A percentile compares a stretch with the other conserved stretches of the same genome.
Evolutionary conservation across 2,113 vertebrate species (phyloP).

Genomic region (Xenopus borealis): DNA sequence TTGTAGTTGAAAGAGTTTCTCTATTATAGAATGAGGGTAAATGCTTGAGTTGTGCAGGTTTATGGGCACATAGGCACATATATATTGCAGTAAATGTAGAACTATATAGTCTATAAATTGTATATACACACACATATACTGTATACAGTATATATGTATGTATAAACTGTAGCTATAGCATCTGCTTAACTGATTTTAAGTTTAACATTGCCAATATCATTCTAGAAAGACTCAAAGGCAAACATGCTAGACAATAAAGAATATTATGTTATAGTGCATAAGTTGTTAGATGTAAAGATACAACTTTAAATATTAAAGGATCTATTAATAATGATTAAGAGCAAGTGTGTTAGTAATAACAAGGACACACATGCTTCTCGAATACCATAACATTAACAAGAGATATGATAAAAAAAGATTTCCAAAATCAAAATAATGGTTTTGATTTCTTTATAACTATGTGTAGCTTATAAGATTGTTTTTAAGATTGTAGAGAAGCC

Average conservation of each 20-base stretch:
- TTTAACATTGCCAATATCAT: conserved; percentile 10
- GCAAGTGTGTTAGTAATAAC: neutral
- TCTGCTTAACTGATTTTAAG: neutral
- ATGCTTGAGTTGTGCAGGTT: neutral
- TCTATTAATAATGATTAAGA: neutral
- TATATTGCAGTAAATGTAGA: neutral
- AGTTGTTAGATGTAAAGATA: neutral
- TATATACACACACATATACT: no score
- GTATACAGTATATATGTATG: no score
- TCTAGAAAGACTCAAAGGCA: conserved; percentile 52
- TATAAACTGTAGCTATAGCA: neutral
- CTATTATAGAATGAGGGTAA: no score
- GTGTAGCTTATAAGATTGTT: no score
- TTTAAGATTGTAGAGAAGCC: no score
- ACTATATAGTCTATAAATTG: no score
- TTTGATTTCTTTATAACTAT: no score
- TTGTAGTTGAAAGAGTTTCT: no score
- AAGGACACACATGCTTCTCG: no score
- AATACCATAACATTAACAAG: no score
- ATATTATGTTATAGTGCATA: neutral
- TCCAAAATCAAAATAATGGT: no score
- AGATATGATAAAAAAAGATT: no score
- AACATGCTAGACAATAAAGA: conserved; percentile 10
- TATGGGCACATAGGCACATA: neutral
- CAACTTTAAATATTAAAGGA: neutral